These are phyloP conservation scores for Triops cancriformis DNA, from an alignment of 1,140 invertebrate genomes.

Conservation along the genomic window DNA sequence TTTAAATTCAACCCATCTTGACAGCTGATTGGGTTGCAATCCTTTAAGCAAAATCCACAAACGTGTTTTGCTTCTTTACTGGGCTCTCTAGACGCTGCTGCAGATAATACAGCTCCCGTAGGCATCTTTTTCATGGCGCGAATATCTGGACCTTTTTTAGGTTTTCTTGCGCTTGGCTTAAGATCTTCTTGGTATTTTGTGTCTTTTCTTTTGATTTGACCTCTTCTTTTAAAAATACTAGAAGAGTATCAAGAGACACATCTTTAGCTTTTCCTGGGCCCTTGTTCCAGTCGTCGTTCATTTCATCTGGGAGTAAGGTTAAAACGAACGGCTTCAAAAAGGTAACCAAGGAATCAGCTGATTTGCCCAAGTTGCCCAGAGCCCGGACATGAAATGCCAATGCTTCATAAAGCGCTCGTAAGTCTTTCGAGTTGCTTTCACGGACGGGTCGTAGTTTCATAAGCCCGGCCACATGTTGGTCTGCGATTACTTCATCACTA, in stretches of 20 bases:
- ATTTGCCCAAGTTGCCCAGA: neutral
- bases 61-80: neutral
- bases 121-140: neutral
- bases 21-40: neutral
- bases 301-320: too few species aligned
- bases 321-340: too few species aligned
- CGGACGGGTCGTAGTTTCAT: neutral
- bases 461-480: constrained; percentile 6
- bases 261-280: too few species aligned
- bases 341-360: neutral
- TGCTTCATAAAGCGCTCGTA: neutral
- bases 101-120: neutral
- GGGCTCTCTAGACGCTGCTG: neutral
- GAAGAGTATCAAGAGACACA: too few species aligned
- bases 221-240: too few species aligned
- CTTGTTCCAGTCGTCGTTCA: too few species aligned
- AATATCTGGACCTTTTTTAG: neutral
- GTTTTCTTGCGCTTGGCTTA: neutral
- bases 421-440: neutral
- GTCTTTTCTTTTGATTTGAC: too few species aligned
- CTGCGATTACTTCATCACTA: neutral
- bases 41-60: neutral
- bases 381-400: constrained; percentile 15
- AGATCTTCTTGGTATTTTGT: neutral
- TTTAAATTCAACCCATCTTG: neutral